Conservation (phyloP, 2,797 vertebrate genomes). For the Galago senegalensis region DNA sequence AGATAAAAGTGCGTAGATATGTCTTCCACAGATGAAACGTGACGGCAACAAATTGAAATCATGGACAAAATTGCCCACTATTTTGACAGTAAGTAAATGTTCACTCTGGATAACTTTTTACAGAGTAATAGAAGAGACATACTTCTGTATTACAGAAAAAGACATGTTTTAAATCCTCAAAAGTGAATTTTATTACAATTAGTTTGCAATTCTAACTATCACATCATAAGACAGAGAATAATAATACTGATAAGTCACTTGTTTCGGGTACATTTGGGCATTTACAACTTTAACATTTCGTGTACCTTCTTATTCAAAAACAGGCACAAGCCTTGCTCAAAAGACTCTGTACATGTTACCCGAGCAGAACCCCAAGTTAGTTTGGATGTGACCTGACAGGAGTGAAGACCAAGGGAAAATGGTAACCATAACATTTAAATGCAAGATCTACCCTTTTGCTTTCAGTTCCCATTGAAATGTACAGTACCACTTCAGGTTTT, state of each 20-base stretch:
- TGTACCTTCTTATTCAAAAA: neutral
- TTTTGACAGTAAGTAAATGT: neutral
- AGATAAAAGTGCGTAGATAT: neutral
- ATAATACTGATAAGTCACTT: neutral
- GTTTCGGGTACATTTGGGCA: neutral
- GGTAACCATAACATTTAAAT: neutral
- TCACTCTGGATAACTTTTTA: conserved; percentile 33
- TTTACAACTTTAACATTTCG: conserved; percentile 9
- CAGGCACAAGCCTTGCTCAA: neutral
- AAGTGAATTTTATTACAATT: neutral
- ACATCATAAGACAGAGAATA: neutral
- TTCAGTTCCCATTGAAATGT: neutral
- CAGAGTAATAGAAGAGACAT: neutral
- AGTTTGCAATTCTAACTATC: neutral
- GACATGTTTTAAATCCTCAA: neutral
- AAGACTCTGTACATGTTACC: neutral
- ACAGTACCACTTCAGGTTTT: neutral
- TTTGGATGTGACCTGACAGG: neutral
- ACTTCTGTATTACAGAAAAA: neutral
- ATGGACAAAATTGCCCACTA: neutral
- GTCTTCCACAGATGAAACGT: neutral
- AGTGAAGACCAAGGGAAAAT: neutral
- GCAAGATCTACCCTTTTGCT: neutral
- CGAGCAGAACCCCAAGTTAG: neutral
- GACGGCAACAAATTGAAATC: neutral